Evolutionary conservation across 1,140 invertebrate genomes (phyloP).

Genomic region (Diorhabda carinulata): DNA sequence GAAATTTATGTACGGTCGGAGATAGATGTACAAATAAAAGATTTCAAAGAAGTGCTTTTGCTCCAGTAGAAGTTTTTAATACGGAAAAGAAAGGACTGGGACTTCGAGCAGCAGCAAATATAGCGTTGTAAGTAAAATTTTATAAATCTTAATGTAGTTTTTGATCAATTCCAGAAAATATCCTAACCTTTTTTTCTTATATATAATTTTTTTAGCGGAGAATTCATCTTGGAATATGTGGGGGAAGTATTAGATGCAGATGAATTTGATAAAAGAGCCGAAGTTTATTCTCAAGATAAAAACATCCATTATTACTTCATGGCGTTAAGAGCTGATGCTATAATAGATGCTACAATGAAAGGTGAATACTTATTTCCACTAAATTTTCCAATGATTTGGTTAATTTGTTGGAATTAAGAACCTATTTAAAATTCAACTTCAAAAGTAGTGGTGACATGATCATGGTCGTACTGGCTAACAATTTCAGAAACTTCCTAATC

Average conservation of each 20-base stretch:
- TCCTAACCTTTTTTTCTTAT: neutral
- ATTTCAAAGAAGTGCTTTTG: constrained; percentile 86
- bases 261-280: constrained; percentile 84
- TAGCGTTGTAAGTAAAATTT: constrained; percentile 62
- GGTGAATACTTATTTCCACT: constrained; percentile 41
- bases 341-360: constrained; percentile 93
- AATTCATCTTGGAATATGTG: constrained; percentile 97
- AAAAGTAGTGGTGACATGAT: too few relatives aligned
- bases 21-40: constrained; percentile 90
- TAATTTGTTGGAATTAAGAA: neutral
- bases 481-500: too few relatives aligned
- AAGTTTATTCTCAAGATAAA: constrained; percentile 87
- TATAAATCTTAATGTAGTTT: too few relatives aligned
- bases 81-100: constrained; percentile 94
- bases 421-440: too few relatives aligned
- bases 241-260: constrained; percentile 91
- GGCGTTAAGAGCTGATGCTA: constrained; percentile 89
- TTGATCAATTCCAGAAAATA: neutral
- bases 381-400: neutral
- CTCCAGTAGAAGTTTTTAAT: constrained; percentile 80
- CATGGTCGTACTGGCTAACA: too few relatives aligned
- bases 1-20: constrained; percentile 79
- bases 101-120: constrained; percentile 71
- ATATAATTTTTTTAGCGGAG: constrained; percentile 61
- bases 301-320: constrained; percentile 98